Base-by-base conservation (phyloP, 2,888 invertebrate genomes). In the Gonocerus acuteangulatus region DNA sequence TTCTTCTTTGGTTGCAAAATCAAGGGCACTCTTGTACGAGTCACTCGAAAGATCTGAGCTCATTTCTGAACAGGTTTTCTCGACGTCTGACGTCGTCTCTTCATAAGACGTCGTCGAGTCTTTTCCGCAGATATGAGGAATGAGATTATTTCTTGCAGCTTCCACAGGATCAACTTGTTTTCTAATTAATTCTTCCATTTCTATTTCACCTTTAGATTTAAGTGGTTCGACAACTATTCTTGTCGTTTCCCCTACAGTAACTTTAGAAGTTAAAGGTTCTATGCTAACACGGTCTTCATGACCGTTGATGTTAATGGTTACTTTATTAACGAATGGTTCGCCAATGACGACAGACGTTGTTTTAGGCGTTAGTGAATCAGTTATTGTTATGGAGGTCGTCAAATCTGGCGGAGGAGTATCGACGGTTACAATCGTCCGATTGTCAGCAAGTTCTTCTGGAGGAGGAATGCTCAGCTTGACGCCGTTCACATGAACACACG, bases 81-180 rank as follows among this genome's bases (percentile, higher is more conserved):
- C 56, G 19, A 60, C 16, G 34, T 54, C 54, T 3, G 60, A 48
- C 4, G 36, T 21, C 2, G 48, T 39, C 52, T 48, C 44, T 54
- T 63, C 39, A 42, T 42, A 54, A 11, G 54, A 48, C 15, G 58
- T 62, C 9, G 48, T 39, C 19, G 47, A 42, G 71, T 75, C 73
- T 48, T 65, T 62, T 7, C 87, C 87, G 74, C 87, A 87, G 57
- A 87, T 84, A 72, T 87, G 87, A 47, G 87, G 87, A 70, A 87
- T 82, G 66, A 87, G 76, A 73, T 87, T 86, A 68, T 83, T 78
- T 70, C 80, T 80, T 2, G 87, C 84, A 15, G 87, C 87, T 78
- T 87, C 86, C 7, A 87, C 87, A 0, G 87, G 87, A 74, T 87
- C 84, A 7, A 65, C 45, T 23, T 61, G 45, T 6, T 52, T 62